Evolutionary conservation across 2,888 invertebrate species (phyloP).

Genomic region (Clunio marinus): DNA sequence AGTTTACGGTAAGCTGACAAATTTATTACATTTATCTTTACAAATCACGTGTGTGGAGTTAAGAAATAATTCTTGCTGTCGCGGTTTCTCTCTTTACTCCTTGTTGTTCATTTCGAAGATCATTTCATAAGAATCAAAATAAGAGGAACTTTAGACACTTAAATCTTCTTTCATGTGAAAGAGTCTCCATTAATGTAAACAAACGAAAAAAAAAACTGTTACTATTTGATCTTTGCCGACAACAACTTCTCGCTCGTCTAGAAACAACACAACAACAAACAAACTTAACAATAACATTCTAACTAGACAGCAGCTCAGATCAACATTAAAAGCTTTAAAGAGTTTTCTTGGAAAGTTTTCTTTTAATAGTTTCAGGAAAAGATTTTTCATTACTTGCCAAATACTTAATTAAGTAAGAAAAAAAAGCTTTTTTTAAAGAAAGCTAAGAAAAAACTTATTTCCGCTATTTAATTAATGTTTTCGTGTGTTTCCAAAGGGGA

Average conservation of each 20-base stretch:
- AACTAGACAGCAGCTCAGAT: background rate
- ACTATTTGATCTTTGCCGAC: constrained; percentile 37
- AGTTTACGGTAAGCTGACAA: too few relatives aligned
- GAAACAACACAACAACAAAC: background rate
- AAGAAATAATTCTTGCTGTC: background rate
- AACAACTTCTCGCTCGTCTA: background rate
- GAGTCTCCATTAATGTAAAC: constrained; percentile 38
- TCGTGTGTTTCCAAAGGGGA: background rate
- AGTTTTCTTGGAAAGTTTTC: background rate
- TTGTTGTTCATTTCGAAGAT: constrained; percentile 4
- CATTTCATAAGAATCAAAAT: constrained; percentile 30
- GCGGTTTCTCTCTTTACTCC: constrained; percentile 35
- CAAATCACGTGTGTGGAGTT: too few relatives aligned
- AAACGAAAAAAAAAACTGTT: constrained; percentile 34
- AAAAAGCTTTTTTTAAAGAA: too few relatives aligned
- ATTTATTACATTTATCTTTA: too few relatives aligned
- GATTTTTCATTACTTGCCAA: too few relatives aligned
- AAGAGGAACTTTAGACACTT: background rate
- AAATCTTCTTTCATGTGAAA: constrained; percentile 15
- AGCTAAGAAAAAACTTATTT: too few relatives aligned
- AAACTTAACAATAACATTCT: background rate
- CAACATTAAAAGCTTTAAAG: background rate
- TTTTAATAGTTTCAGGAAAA: background rate
- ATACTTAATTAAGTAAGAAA: too few relatives aligned
- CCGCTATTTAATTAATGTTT: constrained; percentile 8